phyloP scores from a whole-genome alignment of 2,113 vertebrate genomes.

The Ailuropoda melanoleuca region DNA sequence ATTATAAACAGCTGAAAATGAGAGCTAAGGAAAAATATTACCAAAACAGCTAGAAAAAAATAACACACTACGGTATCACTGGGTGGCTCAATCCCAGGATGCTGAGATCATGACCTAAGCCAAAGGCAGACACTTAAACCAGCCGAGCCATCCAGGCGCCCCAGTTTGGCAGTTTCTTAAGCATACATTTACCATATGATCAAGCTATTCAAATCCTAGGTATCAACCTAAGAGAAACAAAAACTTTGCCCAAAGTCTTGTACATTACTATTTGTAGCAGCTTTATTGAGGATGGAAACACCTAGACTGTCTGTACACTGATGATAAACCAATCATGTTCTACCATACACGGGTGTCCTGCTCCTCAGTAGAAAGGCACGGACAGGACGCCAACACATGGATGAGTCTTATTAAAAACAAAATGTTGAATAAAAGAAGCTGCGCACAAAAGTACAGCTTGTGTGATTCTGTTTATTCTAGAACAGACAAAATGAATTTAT shows the following conservation, averaged over 20 bases:
- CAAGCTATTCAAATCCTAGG: background rate
- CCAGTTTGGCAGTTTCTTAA: background rate
- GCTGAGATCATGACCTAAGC: background rate
- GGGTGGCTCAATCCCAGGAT: background rate
- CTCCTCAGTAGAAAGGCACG: background rate
- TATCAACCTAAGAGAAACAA: background rate
- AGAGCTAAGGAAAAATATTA: background rate
- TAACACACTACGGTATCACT: no score
- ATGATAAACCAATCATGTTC: background rate
- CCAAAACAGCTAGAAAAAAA: background rate
- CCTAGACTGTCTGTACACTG: background rate
- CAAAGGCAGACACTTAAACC: background rate
- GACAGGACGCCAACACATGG: background rate
- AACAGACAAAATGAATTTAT: background rate
- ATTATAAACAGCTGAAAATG: background rate
- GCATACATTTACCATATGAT: background rate
- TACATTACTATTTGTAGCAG: background rate
- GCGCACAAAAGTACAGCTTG: accelerated
- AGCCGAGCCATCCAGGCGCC: background rate
- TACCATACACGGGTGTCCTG: background rate
- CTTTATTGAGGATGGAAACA: background rate
- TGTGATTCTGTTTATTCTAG: background rate
- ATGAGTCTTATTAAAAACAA: background rate
- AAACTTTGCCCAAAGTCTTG: background rate
- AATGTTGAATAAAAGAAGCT: background rate